phyloP scores from a whole-genome alignment of 2,113 vertebrate genomes.

The Leptosomus discolor region DNA sequence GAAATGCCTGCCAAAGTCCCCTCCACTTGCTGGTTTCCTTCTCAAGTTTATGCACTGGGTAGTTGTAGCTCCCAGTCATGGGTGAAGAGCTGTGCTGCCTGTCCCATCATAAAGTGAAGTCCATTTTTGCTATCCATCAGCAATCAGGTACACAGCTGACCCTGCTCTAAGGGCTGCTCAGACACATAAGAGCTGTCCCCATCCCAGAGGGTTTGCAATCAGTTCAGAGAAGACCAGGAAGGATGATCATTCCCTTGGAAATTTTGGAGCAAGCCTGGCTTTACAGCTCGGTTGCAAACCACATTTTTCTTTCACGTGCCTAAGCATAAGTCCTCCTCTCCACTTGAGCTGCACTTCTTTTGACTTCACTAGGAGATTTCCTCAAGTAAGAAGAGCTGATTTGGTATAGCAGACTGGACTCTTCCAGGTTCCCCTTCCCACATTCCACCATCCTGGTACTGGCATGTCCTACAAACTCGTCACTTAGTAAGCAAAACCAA shows the following conservation, averaged over 20 bases:
- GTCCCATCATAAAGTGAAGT: not conserved
- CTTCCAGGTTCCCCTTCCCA: not conserved
- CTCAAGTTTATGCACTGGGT: not conserved
- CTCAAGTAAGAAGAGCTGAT: not conserved
- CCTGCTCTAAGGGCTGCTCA: not conserved
- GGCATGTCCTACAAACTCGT: not conserved
- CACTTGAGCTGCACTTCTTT: not conserved
- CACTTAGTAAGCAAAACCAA: not conserved
- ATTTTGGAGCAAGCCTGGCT: not conserved
- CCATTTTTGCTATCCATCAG: not conserved
- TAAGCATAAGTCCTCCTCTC: not conserved
- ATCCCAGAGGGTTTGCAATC: not conserved
- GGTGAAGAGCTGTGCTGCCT: not conserved
- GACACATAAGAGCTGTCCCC: not conserved
- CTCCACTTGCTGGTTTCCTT: not conserved
- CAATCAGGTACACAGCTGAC: not conserved
- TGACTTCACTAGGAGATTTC: not conserved
- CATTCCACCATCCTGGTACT: not conserved
- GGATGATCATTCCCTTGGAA: not conserved
- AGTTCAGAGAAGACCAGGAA: not conserved
- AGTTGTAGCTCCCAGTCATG: not conserved
- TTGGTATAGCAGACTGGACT: not conserved
- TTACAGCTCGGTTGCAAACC: not conserved
- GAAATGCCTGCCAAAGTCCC: rapidly evolving
- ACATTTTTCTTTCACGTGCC: not conserved